Evolutionary conservation across 2,888 invertebrate genomes (phyloP).

Genomic region (Germaria angustata): DNA sequence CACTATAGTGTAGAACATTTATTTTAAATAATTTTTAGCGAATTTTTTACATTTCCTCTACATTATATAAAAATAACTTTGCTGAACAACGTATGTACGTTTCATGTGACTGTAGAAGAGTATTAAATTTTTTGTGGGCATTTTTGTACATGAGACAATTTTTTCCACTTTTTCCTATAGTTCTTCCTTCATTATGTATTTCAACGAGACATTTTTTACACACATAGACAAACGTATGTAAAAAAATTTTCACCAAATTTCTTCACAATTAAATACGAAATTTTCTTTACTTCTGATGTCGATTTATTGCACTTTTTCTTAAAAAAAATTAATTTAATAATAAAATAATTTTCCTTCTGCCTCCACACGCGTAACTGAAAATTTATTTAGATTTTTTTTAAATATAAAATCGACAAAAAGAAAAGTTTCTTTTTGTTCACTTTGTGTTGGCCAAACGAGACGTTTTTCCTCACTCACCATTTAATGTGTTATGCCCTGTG

Average conservation of each 20-base stretch:
- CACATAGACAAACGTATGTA: neutral
- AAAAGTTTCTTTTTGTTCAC: conserved; percentile 40
- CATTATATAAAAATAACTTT: conserved; percentile 67
- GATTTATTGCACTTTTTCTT: neutral
- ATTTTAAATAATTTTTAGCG: conserved; percentile 49
- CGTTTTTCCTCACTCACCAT: conserved; percentile 67
- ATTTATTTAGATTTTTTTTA: conserved; percentile 18
- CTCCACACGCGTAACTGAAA: conserved; percentile 12
- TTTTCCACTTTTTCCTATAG: conserved; percentile 5
- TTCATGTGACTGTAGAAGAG: conserved; percentile 6
- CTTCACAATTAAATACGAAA: neutral
- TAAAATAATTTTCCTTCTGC: neutral
- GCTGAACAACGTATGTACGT: conserved; percentile 33
- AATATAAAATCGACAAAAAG: conserved; percentile 14
- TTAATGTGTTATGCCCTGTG: conserved; percentile 65
- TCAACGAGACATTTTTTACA: conserved; percentile 43
- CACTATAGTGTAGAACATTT: conserved; percentile 27
- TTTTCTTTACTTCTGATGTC: conserved; percentile 18
- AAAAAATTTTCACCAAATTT: conserved; percentile 34
- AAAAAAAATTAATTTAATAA: neutral
- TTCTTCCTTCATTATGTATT: conserved; percentile 4
- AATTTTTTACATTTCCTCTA: conserved; percentile 62
- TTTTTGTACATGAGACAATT: conserved; percentile 10
- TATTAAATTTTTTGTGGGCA: conserved; percentile 36
- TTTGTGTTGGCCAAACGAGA: conserved; percentile 59